Evolutionary conservation across 2,888 invertebrate genomes (phyloP).

Genomic region (Eueremaeus valkanovi): DNA sequence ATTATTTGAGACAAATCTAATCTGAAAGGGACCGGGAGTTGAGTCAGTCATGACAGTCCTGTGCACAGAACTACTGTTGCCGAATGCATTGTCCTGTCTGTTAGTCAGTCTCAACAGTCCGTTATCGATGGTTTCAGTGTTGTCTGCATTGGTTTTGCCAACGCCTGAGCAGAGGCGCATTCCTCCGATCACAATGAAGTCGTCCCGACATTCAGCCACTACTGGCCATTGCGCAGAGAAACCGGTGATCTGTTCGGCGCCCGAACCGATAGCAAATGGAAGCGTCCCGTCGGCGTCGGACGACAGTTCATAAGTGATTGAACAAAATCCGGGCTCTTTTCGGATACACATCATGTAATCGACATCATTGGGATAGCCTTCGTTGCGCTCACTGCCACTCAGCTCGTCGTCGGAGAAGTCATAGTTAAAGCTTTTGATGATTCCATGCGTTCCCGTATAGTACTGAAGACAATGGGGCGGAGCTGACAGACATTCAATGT

Average conservation of each 20-base stretch:
- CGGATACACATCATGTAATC: conserved; percentile 47
- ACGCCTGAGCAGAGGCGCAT: conserved; percentile 44
- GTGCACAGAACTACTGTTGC: conserved; percentile 5
- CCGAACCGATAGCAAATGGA: conserved; percentile 46
- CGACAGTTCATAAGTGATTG: conserved; percentile 46
- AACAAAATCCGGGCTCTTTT: conserved; percentile 48
- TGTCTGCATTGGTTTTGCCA: not conserved
- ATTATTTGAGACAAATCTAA: conserved; percentile 47
- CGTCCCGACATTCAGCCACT: conserved; percentile 46
- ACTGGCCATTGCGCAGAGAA: conserved; percentile 34
- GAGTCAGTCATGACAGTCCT: conserved; percentile 43
- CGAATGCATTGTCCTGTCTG: conserved; percentile 10
- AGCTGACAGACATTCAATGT: conserved; percentile 41
- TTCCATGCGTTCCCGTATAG: conserved; percentile 47
- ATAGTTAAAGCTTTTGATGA: conserved; percentile 49
- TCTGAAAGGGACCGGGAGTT: conserved; percentile 47
- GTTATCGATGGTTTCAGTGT: not conserved
- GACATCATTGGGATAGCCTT: conserved; percentile 48
- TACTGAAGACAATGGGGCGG: conserved; percentile 49
- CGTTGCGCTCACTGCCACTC: not conserved
- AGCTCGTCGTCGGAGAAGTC: conserved; percentile 31
- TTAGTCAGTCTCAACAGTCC: conserved; percentile 22
- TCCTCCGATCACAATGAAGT: conserved; percentile 46
- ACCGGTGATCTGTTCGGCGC: conserved; percentile 38
- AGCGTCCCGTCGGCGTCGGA: conserved; percentile 41